phyloP scores from a whole-genome alignment of 2,797 vertebrate species.

The Coendou prehensilis region DNA sequence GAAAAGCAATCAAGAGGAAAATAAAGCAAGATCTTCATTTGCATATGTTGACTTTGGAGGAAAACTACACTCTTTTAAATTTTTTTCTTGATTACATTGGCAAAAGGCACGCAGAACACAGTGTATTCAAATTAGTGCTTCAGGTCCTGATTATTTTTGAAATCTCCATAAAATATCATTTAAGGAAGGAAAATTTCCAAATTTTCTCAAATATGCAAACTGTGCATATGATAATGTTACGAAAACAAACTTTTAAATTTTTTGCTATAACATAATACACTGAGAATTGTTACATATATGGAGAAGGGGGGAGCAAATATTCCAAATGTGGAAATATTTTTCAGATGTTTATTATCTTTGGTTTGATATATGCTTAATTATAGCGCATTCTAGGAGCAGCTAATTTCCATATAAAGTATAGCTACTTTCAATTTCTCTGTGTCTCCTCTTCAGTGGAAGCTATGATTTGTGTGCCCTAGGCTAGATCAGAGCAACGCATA shows the following conservation, averaged over 20 bases:
- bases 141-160: conserved; percentile 73
- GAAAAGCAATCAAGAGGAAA: conserved; percentile 73
- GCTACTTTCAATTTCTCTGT: conserved; percentile 87
- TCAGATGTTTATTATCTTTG: conserved; percentile 81
- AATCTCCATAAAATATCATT: conserved; percentile 59
- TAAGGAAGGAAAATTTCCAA: conserved; percentile 63
- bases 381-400: conserved; percentile 85
- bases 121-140: conserved; percentile 72
- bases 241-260: conserved; percentile 17
- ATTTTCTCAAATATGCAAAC: conserved; percentile 57
- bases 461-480: conserved; percentile 91
- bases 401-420: conserved; percentile 91
- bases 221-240: rapidly evolving
- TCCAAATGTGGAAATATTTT: conserved; percentile 69
- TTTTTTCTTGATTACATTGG: conserved; percentile 72
- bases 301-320: conserved; percentile 75
- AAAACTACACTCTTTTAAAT: conserved; percentile 25
- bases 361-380: conserved; percentile 87
- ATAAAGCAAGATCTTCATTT: conserved; percentile 74
- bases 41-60: conserved; percentile 24
- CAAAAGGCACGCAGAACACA: conserved; percentile 64
- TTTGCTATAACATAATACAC: conserved; percentile 65
- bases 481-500: conserved; percentile 88
- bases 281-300: conserved; percentile 70
- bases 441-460: conserved; percentile 82